Evolutionary conservation across 92 coral and sea anemone species (phyloP).

Genomic region (Umimayanthus kanabou): DNA sequence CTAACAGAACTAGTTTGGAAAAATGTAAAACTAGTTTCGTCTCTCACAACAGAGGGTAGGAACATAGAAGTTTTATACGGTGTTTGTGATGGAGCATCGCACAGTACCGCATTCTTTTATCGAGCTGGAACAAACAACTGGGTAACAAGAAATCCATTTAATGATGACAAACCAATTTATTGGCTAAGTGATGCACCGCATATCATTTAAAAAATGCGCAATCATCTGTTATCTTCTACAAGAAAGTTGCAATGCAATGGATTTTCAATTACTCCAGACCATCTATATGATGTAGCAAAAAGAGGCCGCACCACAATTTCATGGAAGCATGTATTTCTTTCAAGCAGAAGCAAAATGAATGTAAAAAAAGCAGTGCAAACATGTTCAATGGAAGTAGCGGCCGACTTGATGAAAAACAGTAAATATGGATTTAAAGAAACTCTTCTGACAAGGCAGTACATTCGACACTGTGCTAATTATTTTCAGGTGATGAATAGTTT

Average conservation of each 20-base stretch:
- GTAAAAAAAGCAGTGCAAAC: constrained; percentile 44
- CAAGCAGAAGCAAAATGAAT: constrained; percentile 42
- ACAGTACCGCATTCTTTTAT: constrained; percentile 51
- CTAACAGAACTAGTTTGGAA: constrained; percentile 36
- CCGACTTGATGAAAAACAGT: constrained; percentile 33
- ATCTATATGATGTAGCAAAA: constrained; percentile 34
- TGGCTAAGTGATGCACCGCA: constrained; percentile 51
- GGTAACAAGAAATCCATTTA: constrained; percentile 46
- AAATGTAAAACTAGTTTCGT: not conserved
- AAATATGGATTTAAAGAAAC: constrained; percentile 39
- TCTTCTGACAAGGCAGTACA: constrained; percentile 32
- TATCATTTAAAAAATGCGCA: constrained; percentile 41
- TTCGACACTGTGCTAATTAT: constrained; percentile 9
- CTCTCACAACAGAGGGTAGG: not conserved
- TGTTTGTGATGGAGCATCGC: constrained; percentile 56
- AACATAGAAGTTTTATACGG: constrained; percentile 52
- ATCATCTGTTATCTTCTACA: not conserved
- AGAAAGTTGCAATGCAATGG: not conserved
- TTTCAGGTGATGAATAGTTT: constrained; percentile 40
- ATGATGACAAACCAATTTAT: constrained; percentile 44
- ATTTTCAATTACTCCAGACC: not conserved
- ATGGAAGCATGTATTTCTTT: constrained; percentile 34
- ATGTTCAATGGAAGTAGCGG: constrained; percentile 45
- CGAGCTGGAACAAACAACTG: constrained; percentile 48
- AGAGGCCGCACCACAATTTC: constrained; percentile 41